phyloP scores from a whole-genome alignment of 1,140 invertebrate species.

The Asobara japonica region DNA sequence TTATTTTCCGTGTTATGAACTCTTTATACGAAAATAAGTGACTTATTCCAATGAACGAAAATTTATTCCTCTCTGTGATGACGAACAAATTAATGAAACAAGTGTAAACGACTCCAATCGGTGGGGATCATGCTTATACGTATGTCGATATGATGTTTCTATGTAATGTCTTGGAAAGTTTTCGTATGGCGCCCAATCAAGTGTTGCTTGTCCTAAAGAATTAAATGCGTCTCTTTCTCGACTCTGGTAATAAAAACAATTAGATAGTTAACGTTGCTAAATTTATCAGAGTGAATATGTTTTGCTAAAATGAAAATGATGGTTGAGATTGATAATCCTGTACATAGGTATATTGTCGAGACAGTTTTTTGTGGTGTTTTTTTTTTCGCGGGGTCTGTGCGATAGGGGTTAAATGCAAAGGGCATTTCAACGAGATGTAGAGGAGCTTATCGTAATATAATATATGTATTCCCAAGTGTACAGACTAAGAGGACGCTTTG shows the following conservation, averaged over 20 bases:
- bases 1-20: too few relatives aligned
- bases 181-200: conserved; percentile 29
- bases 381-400: neutral
- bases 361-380: neutral
- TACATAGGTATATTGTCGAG: conserved; percentile 11
- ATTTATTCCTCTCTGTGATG: too few relatives aligned
- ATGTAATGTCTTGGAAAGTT: conserved; percentile 53
- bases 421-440: conserved; percentile 39
- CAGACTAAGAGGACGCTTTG: conserved; percentile 38
- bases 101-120: conserved; percentile 6
- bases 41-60: too few relatives aligned
- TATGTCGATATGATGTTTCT: conserved; percentile 52
- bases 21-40: conserved; percentile 24
- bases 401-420: conserved; percentile 17
- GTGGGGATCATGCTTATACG: conserved; percentile 55
- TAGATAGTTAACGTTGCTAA: conserved; percentile 12
- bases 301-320: conserved; percentile 1
- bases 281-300: conserved; percentile 11
- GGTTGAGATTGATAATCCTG: conserved; percentile 1
- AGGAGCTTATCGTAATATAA: conserved; percentile 51
- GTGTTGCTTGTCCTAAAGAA: conserved; percentile 30
- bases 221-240: conserved; percentile 22
- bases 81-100: conserved; percentile 17
- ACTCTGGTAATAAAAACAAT: conserved; percentile 21
- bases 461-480: conserved; percentile 53